Evolutionary conservation across 1,140 invertebrate genomes (phyloP), one percentile per base, ranked within the genome.

Genomic region (Drosophila hydei): DNA sequence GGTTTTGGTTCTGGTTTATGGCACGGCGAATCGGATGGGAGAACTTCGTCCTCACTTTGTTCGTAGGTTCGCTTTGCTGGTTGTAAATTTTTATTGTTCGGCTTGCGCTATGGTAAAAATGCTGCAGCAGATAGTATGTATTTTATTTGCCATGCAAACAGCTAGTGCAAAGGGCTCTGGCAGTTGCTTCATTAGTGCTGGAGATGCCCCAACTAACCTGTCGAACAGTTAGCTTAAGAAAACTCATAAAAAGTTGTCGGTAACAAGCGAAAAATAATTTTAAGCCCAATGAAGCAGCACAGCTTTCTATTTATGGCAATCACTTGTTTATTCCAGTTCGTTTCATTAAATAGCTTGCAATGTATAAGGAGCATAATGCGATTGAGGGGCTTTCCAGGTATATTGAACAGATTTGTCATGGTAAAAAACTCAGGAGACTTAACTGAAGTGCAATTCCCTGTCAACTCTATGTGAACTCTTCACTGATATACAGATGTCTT

Each of bases 21-120:
- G 43, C 4, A 14, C 1, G 21, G 45, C 7, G 59, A 16, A 16
- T 40, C 9, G 38, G 38, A 40, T 40, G 38, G 54, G 30, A 33
- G 30, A 33, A 12, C 19, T 14, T 18, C 2, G 1, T 5, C 7
- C 12, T 21, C n/a, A 3, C 40, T 48, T 70, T 18, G 45, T 19
- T 55, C n/a, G 27, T 68, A 47, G 30, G 63, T 72, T 68, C 56
- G 51, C 54, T 79, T 71, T 83, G 81, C 56, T 79, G 75, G 77
- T 78, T 88, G 81, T 88, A 87, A 78, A 87, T 88, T 87, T 87
- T 87, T 87, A 87, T 78, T 81, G 81, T 81, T 87, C 77, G 58
- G 61, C 80, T 77, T 84, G 45, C 50, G 55, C 68, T 64, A 48
- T 63, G 60, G 48, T 42, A 71, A 56, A 63, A 74, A 69, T 71